Base-by-base conservation (phyloP, 2,888 invertebrate genomes). In the Pseudolycoriella hygida region DNA sequence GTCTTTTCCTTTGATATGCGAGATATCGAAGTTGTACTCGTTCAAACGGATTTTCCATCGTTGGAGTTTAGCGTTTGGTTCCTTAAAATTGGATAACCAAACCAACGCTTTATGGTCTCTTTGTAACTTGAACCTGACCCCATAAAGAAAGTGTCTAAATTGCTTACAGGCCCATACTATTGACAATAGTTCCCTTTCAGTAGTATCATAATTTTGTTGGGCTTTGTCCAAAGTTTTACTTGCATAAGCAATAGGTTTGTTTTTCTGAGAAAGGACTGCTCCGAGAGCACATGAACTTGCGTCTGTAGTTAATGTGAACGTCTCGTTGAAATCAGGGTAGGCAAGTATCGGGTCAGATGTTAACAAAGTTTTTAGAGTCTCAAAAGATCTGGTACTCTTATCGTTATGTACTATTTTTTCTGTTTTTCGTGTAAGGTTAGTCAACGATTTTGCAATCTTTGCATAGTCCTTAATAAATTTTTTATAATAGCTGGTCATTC, bases 1-100 rank as follows among this genome's bases (percentile, higher is more conserved):
- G 25, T n/a, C 11, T 6, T 17, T 47, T 3, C 54, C 52, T 20
- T 48, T 48, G 20, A 53, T 53, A 18, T 53, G 53, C 2, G 45
- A 12, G 2, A 54, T 50, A 14, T 50, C 46, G 19, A 51, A 53
- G 34, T 52, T 51, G 34, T 46, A 53, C 30, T 52, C 50, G 14
- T 52, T 43, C 19, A 54, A 20, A 39, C 45, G 20, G 5, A 53
- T 17, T 40, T 47, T 40, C 50, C 49, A 51, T n/a, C 43, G 17
- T 2, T 17, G 14, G 2, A 34, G 8, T 34, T 19, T 31, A 11
- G 31, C 11, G 11, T 10, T 17, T 3, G 17, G 15, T 17, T 30
- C 15, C 12, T 42, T 42, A 8, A 30, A 17, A 3, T 17, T 15
- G 8, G 31, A 31, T 2, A 42, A 10, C 14, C 25, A 42, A 2